Conservation (phyloP, 2,113 vertebrate species). For the Spea multiplicata region DNA sequence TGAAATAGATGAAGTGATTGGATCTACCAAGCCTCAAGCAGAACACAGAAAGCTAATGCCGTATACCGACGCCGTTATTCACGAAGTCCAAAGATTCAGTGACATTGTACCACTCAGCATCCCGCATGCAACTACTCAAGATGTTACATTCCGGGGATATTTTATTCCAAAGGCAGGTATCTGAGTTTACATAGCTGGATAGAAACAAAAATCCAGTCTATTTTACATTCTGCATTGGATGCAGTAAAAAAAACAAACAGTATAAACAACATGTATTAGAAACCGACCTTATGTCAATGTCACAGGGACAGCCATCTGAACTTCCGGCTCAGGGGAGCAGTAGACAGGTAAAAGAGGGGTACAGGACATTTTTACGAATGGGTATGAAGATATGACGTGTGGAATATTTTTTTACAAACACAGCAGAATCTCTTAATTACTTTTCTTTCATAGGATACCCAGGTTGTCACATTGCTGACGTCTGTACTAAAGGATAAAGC, state of each 20-base stretch:
- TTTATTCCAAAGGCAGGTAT: slow-evolving; percentile 15
- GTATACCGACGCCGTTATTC: slow-evolving; percentile 66
- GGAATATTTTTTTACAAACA: no score
- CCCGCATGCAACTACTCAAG: slow-evolving; percentile 42
- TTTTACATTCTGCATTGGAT: no score
- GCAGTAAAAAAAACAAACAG: no score
- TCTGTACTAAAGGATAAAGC: slow-evolving; percentile 2
- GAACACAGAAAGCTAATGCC: slow-evolving; percentile 53
- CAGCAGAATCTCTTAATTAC: no score
- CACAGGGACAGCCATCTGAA: no score
- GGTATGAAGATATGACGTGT: no score
- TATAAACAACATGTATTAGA: no score
- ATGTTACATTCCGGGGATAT: slow-evolving; percentile 6
- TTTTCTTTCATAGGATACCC: not conserved
- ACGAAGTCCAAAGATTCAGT: slow-evolving; percentile 40
- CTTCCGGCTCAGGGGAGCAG: no score
- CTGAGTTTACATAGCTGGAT: no score
- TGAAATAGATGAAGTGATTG: slow-evolving; percentile 38
- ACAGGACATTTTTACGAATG: no score
- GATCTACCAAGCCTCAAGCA: not conserved
- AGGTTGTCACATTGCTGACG: not conserved
- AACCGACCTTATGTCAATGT: not conserved
- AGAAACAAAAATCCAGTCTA: no score
- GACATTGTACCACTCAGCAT: slow-evolving; percentile 33
- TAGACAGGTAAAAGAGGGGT: no score